phyloP scores from a whole-genome alignment of 2,888 invertebrate genomes.

The Tipula helvola region DNA sequence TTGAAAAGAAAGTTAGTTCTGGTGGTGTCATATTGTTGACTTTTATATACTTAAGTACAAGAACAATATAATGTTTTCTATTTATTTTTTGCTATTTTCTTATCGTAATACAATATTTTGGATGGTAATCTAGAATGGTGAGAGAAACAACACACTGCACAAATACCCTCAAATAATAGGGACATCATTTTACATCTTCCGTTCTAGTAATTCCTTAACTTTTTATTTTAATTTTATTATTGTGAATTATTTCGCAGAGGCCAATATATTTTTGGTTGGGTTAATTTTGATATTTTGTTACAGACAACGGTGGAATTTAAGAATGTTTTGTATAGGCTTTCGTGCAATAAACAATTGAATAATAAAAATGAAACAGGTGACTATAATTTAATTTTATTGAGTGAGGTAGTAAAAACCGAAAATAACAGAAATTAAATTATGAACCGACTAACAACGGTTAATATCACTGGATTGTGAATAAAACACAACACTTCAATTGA shows the following conservation, averaged over 20 bases:
- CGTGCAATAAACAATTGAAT: not conserved
- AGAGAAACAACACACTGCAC: not conserved
- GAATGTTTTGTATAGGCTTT: not conserved
- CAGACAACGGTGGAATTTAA: not conserved
- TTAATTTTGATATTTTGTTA: not conserved
- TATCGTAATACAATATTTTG: not conserved
- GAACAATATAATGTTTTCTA: not conserved
- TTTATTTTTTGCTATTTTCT: not conserved
- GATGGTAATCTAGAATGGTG: not conserved
- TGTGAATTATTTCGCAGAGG: not conserved
- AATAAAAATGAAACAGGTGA: not conserved
- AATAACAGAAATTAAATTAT: too few relatives aligned
- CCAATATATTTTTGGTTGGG: not conserved
- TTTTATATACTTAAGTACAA: not conserved
- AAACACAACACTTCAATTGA: too few relatives aligned
- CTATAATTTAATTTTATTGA: too few relatives aligned
- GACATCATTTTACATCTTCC: not conserved
- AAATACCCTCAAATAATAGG: not conserved
- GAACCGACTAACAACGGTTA: too few relatives aligned
- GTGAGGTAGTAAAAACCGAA: too few relatives aligned
- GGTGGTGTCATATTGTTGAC: not conserved
- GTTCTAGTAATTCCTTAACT: not conserved
- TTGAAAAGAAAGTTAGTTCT: not conserved
- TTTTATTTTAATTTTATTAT: not conserved
- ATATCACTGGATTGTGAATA: too few relatives aligned